A percentile compares a stretch with the other conserved stretches of the same genome.
Conservation (phyloP, 2,888 invertebrate species). For the Choristoneura rosaceana region DNA sequence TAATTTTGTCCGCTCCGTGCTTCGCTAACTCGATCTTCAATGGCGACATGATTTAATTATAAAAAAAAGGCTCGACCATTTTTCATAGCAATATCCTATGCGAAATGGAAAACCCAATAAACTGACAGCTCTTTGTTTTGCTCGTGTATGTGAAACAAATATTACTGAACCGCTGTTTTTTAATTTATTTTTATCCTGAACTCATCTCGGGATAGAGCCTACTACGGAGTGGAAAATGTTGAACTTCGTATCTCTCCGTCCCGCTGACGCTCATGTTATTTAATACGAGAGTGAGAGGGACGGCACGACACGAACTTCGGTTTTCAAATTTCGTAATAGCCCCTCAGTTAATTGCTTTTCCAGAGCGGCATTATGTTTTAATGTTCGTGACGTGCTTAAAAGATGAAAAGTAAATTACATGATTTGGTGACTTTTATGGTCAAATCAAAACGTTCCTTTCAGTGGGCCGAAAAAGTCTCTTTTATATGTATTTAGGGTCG, state of each 20-base stretch:
- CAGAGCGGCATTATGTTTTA: neutral
- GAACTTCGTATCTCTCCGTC: too few species aligned
- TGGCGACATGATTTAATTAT: conserved; percentile 20
- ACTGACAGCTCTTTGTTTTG: conserved; percentile 14
- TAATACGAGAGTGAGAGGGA: too few species aligned
- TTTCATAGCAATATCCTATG: conserved; percentile 30
- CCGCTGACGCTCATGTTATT: too few species aligned
- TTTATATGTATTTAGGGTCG: too few species aligned
- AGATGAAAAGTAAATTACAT: neutral
- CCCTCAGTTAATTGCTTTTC: neutral
- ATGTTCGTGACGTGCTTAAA: neutral
- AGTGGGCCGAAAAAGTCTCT: too few species aligned
- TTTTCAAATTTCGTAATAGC: too few species aligned
- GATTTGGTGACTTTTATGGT: neutral
- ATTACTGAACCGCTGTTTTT: conserved; percentile 11
- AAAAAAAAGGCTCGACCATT: conserved; percentile 27
- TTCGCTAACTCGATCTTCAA: conserved; percentile 4
- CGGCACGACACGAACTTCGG: too few species aligned
- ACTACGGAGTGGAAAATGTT: too few species aligned
- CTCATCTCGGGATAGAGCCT: neutral
- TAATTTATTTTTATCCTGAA: conserved; percentile 15
- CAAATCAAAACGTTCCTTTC: too few species aligned
- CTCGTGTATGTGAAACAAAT: conserved; percentile 5
- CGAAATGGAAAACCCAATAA: conserved; percentile 25
- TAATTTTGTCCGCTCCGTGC: conserved; percentile 1